Conservation (phyloP, 1,140 invertebrate species). For the Dolichoris vasculosae region DNA sequence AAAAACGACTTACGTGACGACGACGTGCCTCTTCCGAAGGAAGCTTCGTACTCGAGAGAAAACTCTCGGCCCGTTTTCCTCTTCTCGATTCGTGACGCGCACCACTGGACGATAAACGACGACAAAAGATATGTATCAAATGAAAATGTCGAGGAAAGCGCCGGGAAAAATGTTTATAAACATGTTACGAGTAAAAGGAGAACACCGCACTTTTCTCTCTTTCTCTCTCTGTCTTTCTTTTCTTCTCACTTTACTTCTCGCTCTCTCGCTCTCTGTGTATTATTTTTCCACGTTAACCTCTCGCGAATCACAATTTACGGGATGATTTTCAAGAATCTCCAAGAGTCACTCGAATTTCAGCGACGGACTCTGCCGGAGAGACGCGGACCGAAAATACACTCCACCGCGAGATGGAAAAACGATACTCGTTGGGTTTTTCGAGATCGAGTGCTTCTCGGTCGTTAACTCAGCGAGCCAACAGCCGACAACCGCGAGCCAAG, state of each 20-base stretch:
- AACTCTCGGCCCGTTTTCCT: constrained; percentile 5
- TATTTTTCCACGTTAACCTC: not conserved
- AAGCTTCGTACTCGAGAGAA: not conserved
- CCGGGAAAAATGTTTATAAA: constrained; percentile 37
- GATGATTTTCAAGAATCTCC: not conserved
- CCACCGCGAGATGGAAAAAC: not conserved
- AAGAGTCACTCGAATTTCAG: constrained; percentile 10
- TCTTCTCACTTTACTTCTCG: too few relatives aligned
- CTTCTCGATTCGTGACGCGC: not conserved
- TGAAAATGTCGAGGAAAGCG: not conserved
- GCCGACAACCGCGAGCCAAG: not conserved
- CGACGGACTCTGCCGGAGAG: not conserved
- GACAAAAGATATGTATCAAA: not conserved
- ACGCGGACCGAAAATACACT: not conserved
- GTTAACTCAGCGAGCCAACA: not conserved
- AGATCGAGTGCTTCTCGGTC: not conserved
- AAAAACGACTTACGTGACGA: constrained; percentile 20
- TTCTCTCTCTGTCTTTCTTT: too few relatives aligned
- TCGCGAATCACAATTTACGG: not conserved
- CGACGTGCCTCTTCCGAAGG: not conserved
- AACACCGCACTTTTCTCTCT: constrained; percentile 3
- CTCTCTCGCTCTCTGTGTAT: too few relatives aligned
- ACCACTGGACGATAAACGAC: not conserved
- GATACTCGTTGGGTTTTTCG: not conserved
- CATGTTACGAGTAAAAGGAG: not conserved